Base-by-base conservation (phyloP, 2,888 invertebrate genomes). In the Falcaria lacertinaria region DNA sequence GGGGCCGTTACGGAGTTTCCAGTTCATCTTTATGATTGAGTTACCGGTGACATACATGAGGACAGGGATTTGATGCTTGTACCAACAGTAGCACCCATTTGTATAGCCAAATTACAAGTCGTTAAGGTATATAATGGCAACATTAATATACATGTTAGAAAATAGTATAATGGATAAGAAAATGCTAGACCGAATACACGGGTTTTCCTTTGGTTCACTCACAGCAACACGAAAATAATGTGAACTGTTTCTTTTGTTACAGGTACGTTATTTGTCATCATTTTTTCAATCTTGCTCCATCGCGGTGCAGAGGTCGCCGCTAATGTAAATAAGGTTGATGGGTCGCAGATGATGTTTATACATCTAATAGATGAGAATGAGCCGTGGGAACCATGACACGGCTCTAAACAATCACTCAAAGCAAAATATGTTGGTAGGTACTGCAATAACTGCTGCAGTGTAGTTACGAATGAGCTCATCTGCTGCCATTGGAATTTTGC, bases 331-430 rank as follows among this genome's bases (percentile, higher is more conserved):
- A 62, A 60, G 60, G 65, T 56, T 64, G 60, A 54, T 64, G 59
- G 57, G 60, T 58, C 53, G 44, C 43, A 49, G 45, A 46, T 41
- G 33, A 39, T 52, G 44, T 57, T 52, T 55, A 49, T 58, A 54
- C 48, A 54, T 65, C 55, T 67, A 68, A 65, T 70, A 61, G 67
- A 68, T 77, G 81, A 67, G 80, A 81, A 63, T 68, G 69, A 69
- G 58, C 51, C 77, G 77, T 81, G 82, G 39, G 83, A 75, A 62
- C 40, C 50, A 50, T 56, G 56, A 55, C 57, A 59, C 58, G 54
- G 48, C 64, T 58, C 52, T 51, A 49, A 54, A 60, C 63, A 60
- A 54, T 57, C 53, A 60, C 43, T 59, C 43, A 32, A 41, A 41
- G 49, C 45, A 47, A 52, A 19, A 15, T 15, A 15, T 2, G 1